Evolutionary conservation across 2,888 invertebrate genomes (phyloP).

Genomic region (Pardosa pseudoannulata): DNA sequence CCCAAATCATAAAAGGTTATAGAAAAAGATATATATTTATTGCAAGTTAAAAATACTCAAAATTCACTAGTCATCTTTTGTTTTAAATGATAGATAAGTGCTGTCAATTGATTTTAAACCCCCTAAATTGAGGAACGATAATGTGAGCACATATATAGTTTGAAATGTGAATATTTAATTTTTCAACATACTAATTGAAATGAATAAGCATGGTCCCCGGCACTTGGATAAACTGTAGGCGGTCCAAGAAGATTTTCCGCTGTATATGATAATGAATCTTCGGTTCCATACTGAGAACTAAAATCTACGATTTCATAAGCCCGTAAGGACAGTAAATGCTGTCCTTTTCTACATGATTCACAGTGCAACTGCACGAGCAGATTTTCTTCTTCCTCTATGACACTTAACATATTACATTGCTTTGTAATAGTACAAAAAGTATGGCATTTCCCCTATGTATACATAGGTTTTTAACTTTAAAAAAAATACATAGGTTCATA

Average conservation of each 20-base stretch:
- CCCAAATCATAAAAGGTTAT: too few relatives aligned
- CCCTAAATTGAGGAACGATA: too few relatives aligned
- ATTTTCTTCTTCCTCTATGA: conserved; percentile 25
- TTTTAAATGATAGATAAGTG: not conserved
- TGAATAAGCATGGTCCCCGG: conserved; percentile 93
- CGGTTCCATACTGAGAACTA: conserved; percentile 93
- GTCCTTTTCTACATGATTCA: conserved; percentile 33
- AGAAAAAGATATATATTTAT: too few relatives aligned
- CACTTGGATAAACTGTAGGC: conserved; percentile 89
- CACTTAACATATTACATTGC: not conserved
- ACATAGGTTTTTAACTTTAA: too few relatives aligned
- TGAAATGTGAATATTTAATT: not conserved
- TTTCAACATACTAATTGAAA: conserved; percentile 90
- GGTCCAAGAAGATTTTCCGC: conserved; percentile 90
- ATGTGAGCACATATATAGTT: not conserved
- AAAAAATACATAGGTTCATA: too few relatives aligned
- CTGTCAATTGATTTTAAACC: too few relatives aligned
- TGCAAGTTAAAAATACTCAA: too few relatives aligned
- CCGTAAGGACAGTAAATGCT: conserved; percentile 27
- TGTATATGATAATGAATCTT: conserved; percentile 90
- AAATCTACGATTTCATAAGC: conserved; percentile 85
- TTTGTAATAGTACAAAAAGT: too few relatives aligned
- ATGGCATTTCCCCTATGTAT: too few relatives aligned
- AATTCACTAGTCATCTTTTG: too few relatives aligned
- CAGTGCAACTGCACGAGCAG: conserved; percentile 37